These are phyloP conservation scores for Phymanthus crucifer DNA, from an alignment of 92 coral and sea anemone genomes.

Conservation along the genomic window DNA sequence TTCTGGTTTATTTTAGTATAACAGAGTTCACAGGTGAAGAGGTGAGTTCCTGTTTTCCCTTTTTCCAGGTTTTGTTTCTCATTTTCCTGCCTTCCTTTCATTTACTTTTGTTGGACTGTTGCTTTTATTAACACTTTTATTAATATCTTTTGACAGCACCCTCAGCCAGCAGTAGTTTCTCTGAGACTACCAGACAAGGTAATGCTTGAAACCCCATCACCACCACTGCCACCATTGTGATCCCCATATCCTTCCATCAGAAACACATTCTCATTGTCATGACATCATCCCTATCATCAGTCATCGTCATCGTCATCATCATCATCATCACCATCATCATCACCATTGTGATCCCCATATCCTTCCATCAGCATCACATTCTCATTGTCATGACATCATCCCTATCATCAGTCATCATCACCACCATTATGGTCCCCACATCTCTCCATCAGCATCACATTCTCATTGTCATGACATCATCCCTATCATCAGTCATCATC, in stretches of 20 bases:
- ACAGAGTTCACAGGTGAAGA: conserved; percentile 90
- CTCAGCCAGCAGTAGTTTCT: conserved; percentile 91
- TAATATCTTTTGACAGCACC: conserved; percentile 49
- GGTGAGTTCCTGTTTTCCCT: conserved; percentile 45
- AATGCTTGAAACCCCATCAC: not conserved
- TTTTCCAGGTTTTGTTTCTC: not conserved
- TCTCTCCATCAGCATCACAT: too few species aligned
- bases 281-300: too few species aligned
- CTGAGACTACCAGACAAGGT: conserved; percentile 97
- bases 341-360: too few species aligned
- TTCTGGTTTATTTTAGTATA: conserved; percentile 48
- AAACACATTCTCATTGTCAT: too few species aligned
- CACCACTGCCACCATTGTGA: too few species aligned
- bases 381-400: too few species aligned
- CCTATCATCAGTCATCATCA: too few species aligned
- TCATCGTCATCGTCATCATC: too few species aligned
- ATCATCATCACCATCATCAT: too few species aligned
- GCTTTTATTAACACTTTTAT: not conserved
- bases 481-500: not conserved
- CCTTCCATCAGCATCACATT: too few species aligned
- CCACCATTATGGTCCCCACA: too few species aligned
- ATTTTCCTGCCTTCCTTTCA: conserved; percentile 5
- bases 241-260: too few species aligned
- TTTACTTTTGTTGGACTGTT: not conserved
- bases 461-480: not conserved